Evolutionary conservation across 2,797 vertebrate species (phyloP), one percentile per base, ranked within the genome.

Genomic region (Peromyscus nudipes): DNA sequence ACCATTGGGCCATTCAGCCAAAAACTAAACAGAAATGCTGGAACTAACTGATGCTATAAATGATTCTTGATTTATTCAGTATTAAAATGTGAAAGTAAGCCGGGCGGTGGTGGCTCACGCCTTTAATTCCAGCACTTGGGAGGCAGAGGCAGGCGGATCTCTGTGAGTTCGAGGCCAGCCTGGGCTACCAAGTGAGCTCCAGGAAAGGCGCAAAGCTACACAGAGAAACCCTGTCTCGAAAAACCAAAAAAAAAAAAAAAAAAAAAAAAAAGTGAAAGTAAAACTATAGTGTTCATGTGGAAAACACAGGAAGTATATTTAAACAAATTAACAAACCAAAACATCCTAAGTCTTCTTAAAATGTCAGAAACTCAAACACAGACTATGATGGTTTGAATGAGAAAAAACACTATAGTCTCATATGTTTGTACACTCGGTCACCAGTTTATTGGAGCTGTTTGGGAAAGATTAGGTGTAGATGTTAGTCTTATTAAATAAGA

Each of bases 41-140:
- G 62, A 64, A 17, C 25, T 25, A 64, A 64, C 8, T 64, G 62
- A 64, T 64, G 9, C 62, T 64, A 64, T 64, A 73, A 37, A 29
- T 82, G 60, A 81, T 40, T 60, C 16, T 92, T 84, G 25, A 46
- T 17, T 34, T 71, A 80, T 67, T 94, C 37, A 89, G 37, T 29
- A 84, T 62, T 55, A 89, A 89, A 71, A 90, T 55, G 6, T 75
- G 49, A 94, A 88, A 91, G 55, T 40, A 67, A 93, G n/a, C n/a
- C n/a, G n/a, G n/a, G n/a, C n/a, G n/a, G n/a, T n/a, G n/a, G n/a
- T n/a, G n/a, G n/a, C n/a, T n/a, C n/a, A n/a, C n/a, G n/a, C n/a
- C n/a, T n/a, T n/a, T n/a, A n/a, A n/a, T n/a, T n/a, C n/a, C n/a
- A n/a, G n/a, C n/a, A n/a, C n/a, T n/a, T n/a, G n/a, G n/a, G n/a